Percentiles rank a stretch among this genome's conserved stretches.
These are phyloP conservation scores for Leptothorax acervorum DNA, from an alignment of 2,888 invertebrate genomes.

Conservation along the genomic window DNA sequence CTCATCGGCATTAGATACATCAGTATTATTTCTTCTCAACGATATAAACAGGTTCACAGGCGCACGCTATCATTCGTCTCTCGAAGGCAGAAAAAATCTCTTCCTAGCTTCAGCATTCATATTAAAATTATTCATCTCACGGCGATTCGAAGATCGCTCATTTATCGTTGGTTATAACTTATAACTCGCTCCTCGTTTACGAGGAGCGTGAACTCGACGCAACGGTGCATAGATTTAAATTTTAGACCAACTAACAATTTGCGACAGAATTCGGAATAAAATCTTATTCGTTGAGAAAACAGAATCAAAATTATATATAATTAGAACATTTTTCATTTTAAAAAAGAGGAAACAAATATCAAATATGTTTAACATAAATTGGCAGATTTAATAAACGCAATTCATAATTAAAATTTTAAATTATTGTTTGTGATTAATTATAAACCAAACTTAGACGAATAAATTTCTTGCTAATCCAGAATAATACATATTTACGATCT, in stretches of 20 bases:
- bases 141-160: slow-evolving; percentile 22
- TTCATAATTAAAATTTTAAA: slow-evolving; percentile 2
- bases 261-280: neutral
- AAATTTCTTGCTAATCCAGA: neutral
- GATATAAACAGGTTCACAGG: slow-evolving; percentile 30
- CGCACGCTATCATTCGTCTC: neutral
- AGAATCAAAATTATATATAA: neutral
- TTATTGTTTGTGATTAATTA: neutral
- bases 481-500: neutral
- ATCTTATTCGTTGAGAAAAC: neutral
- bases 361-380: neutral
- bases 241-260: neutral
- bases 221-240: neutral
- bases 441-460: neutral
- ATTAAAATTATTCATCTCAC: slow-evolving; percentile 30
- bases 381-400: slow-evolving; percentile 7
- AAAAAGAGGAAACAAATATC: neutral
- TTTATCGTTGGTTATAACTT: slow-evolving; percentile 16
- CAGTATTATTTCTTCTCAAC: slow-evolving; percentile 12
- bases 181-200: slow-evolving; percentile 4
- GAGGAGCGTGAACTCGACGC: neutral
- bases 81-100: slow-evolving; percentile 15
- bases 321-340: neutral
- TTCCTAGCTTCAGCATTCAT: slow-evolving; percentile 10
- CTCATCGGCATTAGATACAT: slow-evolving; percentile 11